Evolutionary conservation across 2,888 invertebrate species (phyloP), one percentile per base, ranked within the genome.

Genomic region (Rugalucina vietnamica): DNA sequence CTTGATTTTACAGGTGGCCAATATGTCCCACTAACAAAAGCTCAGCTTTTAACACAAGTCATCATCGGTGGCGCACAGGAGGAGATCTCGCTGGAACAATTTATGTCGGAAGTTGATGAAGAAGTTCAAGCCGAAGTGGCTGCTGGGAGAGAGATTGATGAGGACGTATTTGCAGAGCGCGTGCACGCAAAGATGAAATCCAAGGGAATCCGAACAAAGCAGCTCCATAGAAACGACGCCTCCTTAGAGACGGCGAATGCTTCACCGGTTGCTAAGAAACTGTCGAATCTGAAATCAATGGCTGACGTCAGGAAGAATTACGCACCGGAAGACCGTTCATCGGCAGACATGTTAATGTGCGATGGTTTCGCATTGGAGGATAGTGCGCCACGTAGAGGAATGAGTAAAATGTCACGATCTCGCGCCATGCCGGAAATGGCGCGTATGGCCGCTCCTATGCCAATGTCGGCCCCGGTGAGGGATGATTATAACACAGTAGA

Each of bases 41-140:
- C 93, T 4, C 78, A 88, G 34, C 54, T 89, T 1, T 84, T 93
- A 0, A 87, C 89, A 2, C 84, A 91, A 71, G 91, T 93, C 2
- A 93, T 93, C 34, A 89, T 92, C 21, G 92, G 92, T 12, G 91
- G 92, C 0, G 93, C 91, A 0, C 90, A 90, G 69, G 93, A 93
- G 79, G 92, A 92, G 81, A 81, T 93, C 18, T 91, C 92, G 0
- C 86, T 93, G 39, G 88, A 92, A 69, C 81, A 89, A 70, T 86
- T 90, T 76, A 92, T 91, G 91, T 80, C 82, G 4, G 90, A 91
- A 60, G 91, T 91, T 5, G 87, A 92, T 76, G 69, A 72, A n/a
- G 89, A 90, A 36, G 92, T 92, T 12, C 29, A 82, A 60, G 69
- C 84, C 1, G 83, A 88, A 60, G 71, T 89, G 18, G 79, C 74